Evolutionary conservation across 2,113 vertebrate genomes (phyloP), one percentile per base, ranked within the genome.

Genomic region (Sturnira hondurensis): DNA sequence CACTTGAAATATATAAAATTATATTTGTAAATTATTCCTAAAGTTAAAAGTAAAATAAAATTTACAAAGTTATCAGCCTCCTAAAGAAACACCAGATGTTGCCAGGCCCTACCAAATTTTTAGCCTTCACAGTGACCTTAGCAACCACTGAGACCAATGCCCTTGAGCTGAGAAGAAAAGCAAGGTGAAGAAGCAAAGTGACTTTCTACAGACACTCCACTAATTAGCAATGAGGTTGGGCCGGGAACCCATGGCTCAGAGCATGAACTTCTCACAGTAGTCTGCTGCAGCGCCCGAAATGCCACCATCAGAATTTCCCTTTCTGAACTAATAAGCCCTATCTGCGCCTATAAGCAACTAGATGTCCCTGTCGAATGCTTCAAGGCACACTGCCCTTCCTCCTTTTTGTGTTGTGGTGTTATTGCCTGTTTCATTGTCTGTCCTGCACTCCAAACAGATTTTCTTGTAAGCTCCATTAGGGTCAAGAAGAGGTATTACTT

Each of bases 31-130:
- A 17, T 81, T 95, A 38, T 61, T 70, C 61, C 38, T 91, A 65
- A 95, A 91, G 38, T 33, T 52, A 33, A 41, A 93, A 93, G 70
- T 45, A 61, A 58, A 33, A 77, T 22, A 47, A 80, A 31, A 31
- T 63, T 54, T 13, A 38, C 47, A 36, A 68, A 77, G 36, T 88
- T 88, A 54, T 94, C 89, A 73, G 38, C n/a, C 14, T 82, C 26
- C 65, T 94, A 61, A 73, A 80, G 65, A 71, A 88, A 68, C 10
- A 54, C 14, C 15, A 38, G 15, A 45, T 15, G 6, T 22, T 38
- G 15, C 45, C 65, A 71, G 17, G 2, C 4, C 4, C 65, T 17
- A 58, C 28, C 47, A 63, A 76, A 54, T 15, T n/a, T 26, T 61
- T 58, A 68, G 19, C 9, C 41, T 67, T 43, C 19, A 56, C 17